Evolutionary conservation across 1,140 invertebrate genomes (phyloP).

Genomic region (Liolophura sinensis): DNA sequence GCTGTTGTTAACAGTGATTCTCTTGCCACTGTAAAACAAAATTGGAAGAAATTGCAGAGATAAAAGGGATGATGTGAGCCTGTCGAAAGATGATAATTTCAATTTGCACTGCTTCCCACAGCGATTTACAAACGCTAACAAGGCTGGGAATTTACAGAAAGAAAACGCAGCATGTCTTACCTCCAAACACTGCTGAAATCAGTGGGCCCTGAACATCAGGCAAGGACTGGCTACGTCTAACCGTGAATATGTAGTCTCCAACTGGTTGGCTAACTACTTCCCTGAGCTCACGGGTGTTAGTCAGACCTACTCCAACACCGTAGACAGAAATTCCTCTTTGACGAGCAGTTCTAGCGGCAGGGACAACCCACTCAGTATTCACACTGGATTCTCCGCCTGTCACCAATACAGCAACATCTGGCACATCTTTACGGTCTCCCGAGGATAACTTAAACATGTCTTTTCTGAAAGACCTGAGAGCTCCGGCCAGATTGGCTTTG

Average conservation of each 20-base stretch:
- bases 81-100: no score
- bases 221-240: conserved; percentile 1
- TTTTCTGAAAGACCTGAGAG: neutral
- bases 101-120: no score
- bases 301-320: conserved; percentile 33
- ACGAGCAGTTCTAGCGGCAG: conserved; percentile 25
- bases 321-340: conserved; percentile 31
- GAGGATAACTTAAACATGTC: conserved; percentile 10
- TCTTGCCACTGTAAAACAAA: no score
- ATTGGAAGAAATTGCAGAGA: no score
- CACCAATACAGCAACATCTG: conserved; percentile 33
- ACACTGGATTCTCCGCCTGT: conserved; percentile 40
- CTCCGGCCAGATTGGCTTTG: conserved; percentile 15
- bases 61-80: no score
- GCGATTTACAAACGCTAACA: no score
- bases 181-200: no score
- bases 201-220: no score
- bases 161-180: no score
- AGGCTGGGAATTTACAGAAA: no score
- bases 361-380: conserved; percentile 28
- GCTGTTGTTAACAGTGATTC: no score
- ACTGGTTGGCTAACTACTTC: conserved; percentile 26
- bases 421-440: conserved; percentile 15
- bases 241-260: conserved; percentile 24
- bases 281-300: conserved; percentile 25